Evolutionary conservation across 2,113 vertebrate genomes (phyloP).

Genomic region (Excalfactoria chinensis): DNA sequence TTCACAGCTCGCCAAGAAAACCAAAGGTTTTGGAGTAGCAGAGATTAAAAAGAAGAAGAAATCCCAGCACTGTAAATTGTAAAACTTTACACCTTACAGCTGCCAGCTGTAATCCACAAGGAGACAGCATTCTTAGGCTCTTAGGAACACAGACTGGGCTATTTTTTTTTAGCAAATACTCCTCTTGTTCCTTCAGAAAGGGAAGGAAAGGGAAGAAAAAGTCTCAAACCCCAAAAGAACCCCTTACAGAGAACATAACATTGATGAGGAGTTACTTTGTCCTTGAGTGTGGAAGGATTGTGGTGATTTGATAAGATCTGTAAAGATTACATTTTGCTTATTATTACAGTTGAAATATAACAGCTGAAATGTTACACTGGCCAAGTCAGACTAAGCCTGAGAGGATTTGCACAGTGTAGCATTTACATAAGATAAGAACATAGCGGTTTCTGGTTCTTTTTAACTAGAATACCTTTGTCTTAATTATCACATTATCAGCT

Average conservation of each 20-base stretch:
- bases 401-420: slow-evolving; percentile 65
- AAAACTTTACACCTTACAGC: slow-evolving; percentile 51
- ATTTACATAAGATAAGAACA: slow-evolving; percentile 62
- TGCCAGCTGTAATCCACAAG: slow-evolving; percentile 52
- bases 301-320: slow-evolving; percentile 46
- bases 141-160: not conserved
- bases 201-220: not conserved
- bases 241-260: not conserved
- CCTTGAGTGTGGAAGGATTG: slow-evolving; percentile 36
- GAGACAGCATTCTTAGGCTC: slow-evolving; percentile 23
- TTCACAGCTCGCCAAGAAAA: slow-evolving; percentile 37
- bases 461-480: slow-evolving; percentile 54
- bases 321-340: slow-evolving; percentile 62
- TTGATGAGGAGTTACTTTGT: slow-evolving; percentile 22
- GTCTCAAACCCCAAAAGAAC: not conserved
- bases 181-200: not conserved
- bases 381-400: slow-evolving; percentile 62
- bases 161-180: slow-evolving; percentile 34
- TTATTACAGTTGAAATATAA: slow-evolving; percentile 54
- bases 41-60: slow-evolving; percentile 65
- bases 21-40: slow-evolving; percentile 14
- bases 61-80: slow-evolving; percentile 45
- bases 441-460: slow-evolving; percentile 55
- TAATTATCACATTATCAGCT: slow-evolving; percentile 6
- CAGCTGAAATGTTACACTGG: slow-evolving; percentile 55